Evolutionary conservation across 2,888 invertebrate genomes (phyloP).

Genomic region (Corbicula japonica): DNA sequence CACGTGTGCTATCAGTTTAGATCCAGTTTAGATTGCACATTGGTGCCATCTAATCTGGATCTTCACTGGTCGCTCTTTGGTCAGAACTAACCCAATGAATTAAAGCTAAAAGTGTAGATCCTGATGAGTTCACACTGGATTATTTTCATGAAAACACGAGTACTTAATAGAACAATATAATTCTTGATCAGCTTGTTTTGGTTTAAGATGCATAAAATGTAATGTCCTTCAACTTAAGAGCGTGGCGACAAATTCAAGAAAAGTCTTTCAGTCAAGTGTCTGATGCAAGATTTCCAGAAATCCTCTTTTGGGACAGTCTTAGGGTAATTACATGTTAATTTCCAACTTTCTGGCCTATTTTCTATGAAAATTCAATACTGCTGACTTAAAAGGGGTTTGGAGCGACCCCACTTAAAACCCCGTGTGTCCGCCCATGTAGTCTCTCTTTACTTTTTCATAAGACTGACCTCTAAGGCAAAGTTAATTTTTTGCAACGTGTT

Average conservation of each 20-base stretch:
- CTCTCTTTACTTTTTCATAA: background rate
- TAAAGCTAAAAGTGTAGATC: too few relatives aligned
- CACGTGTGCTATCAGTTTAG: background rate
- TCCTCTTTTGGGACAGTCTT: too few relatives aligned
- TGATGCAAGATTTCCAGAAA: background rate
- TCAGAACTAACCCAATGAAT: too few relatives aligned
- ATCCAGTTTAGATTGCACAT: too few relatives aligned
- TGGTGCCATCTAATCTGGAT: too few relatives aligned
- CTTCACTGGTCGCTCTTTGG: too few relatives aligned
- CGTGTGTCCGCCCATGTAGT: background rate
- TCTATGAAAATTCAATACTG: background rate
- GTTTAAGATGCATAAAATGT: background rate
- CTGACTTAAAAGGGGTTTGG: background rate
- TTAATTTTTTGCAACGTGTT: background rate
- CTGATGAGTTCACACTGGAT: too few relatives aligned
- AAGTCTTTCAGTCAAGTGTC: too few relatives aligned
- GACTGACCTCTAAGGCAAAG: background rate
- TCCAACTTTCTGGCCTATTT: background rate
- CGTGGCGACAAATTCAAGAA: too few relatives aligned
- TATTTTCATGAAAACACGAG: background rate
- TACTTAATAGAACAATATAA: background rate
- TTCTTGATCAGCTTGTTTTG: background rate
- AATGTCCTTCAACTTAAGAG: too few relatives aligned
- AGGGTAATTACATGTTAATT: too few relatives aligned
- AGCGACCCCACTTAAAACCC: background rate